phyloP scores from a whole-genome alignment of 2,113 vertebrate species.

The Coptodon rendalli region DNA sequence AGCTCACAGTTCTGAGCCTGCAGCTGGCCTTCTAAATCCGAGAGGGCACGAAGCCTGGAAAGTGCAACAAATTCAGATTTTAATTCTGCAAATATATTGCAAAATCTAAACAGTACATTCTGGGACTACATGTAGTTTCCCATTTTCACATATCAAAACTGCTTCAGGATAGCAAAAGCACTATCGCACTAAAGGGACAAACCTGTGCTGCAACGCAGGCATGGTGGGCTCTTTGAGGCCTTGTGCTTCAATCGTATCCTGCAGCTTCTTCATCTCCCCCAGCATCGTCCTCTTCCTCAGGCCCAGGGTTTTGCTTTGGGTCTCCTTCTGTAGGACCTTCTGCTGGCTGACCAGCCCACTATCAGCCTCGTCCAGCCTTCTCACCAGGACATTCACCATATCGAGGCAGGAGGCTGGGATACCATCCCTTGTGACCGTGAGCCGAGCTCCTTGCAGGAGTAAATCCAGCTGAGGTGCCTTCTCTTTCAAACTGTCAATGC shows the following conservation, averaged over 20 bases:
- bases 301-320: constrained; percentile 59
- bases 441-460: constrained; percentile 66
- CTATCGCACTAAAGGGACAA: not conserved
- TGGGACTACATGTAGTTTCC: too few relatives aligned
- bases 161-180: not conserved
- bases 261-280: constrained; percentile 77
- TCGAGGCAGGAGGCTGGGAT: constrained; percentile 75
- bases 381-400: constrained; percentile 68
- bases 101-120: not conserved
- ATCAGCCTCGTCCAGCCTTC: constrained; percentile 33
- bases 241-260: constrained; percentile 66
- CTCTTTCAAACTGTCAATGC: constrained; percentile 68
- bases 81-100: not conserved
- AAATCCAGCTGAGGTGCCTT: constrained; percentile 81
- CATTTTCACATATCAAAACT: not conserved
- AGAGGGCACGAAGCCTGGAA: constrained; percentile 79
- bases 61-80: not conserved
- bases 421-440: constrained; percentile 66
- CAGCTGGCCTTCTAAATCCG: constrained; percentile 77
- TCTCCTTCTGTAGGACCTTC: constrained; percentile 54
- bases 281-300: constrained; percentile 71
- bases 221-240: constrained; percentile 85
- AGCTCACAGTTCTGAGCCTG: constrained; percentile 74
- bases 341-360: constrained; percentile 40
- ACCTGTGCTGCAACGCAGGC: constrained; percentile 88